Percentiles rank a stretch among this genome's conserved stretches.
phyloP scores from a whole-genome alignment of 2,113 vertebrate genomes.

The Isichthys henryi region DNA sequence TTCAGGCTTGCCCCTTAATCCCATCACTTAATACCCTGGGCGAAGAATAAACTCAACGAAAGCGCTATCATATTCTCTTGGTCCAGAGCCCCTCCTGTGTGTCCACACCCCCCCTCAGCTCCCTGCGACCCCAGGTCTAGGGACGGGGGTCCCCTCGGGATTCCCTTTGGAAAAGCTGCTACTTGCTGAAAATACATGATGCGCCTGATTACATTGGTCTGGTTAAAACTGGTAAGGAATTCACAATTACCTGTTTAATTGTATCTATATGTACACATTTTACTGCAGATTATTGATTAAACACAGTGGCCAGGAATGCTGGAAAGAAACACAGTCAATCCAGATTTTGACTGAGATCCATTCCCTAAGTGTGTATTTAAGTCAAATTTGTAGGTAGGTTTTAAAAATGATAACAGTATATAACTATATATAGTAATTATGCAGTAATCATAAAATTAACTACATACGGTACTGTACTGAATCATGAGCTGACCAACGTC shows the following conservation, averaged over 20 bases:
- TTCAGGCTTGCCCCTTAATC: slow-evolving; percentile 22
- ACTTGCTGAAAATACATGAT: neutral
- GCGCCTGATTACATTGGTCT: neutral
- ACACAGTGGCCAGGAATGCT: neutral
- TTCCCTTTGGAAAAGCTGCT: neutral
- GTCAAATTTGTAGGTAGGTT: neutral
- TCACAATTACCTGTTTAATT: neutral
- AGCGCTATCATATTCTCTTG: slow-evolving; percentile 22
- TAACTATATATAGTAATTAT: too few species aligned
- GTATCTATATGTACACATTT: neutral
- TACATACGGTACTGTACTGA: neutral
- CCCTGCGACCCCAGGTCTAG: neutral
- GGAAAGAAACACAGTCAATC: neutral
- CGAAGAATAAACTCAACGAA: neutral
- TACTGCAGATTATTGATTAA: neutral
- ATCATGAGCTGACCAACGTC: neutral
- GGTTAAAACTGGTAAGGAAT: neutral
- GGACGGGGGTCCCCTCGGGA: neutral
- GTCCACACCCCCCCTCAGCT: neutral
- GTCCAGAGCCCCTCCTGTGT: slow-evolving; percentile 11
- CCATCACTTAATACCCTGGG: slow-evolving; percentile 24
- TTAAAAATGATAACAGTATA: neutral
- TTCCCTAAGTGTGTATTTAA: neutral
- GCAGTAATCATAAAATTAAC: neutral
- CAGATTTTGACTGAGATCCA: neutral